These are phyloP conservation scores for Eremophila alpestris DNA, from an alignment of 2,797 vertebrate species.

Conservation along the genomic window DNA sequence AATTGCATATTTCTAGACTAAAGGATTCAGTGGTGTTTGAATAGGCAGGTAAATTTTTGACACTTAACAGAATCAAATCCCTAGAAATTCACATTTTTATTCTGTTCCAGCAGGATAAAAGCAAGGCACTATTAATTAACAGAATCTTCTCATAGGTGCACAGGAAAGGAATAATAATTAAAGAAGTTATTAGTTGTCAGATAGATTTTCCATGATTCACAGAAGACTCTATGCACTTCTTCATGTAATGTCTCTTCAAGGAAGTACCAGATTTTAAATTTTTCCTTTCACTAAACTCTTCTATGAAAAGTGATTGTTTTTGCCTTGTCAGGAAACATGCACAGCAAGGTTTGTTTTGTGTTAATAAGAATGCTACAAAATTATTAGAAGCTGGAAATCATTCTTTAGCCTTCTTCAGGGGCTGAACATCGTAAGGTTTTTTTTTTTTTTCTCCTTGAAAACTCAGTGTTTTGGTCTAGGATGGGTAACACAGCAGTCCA, in stretches of 20 bases:
- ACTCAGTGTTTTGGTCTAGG: not conserved
- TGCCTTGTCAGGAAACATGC: not conserved
- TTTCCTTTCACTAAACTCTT: not conserved
- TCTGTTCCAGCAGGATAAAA: not conserved
- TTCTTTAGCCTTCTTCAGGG: not conserved
- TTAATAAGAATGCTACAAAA: not conserved
- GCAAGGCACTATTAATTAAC: not conserved
- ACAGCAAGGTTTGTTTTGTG: not conserved
- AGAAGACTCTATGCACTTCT: not conserved
- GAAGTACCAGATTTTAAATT: not conserved
- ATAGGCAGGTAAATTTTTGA: not conserved
- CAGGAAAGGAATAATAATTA: slow-evolving; percentile 8
- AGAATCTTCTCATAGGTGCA: not conserved
- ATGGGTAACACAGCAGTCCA: fast-evolving
- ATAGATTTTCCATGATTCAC: not conserved
- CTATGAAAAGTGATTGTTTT: not conserved
- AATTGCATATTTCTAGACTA: not conserved
- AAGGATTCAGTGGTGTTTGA: not conserved
- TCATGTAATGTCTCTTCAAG: not conserved
- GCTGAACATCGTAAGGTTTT: not conserved
- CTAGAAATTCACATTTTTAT: not conserved
- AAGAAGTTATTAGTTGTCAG: not conserved
- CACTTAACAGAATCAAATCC: not conserved
- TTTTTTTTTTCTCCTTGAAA: not conserved
- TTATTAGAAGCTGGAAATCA: not conserved